Percentiles rank a stretch among this genome's conserved stretches.
Conservation (phyloP, 1,140 invertebrate species). For the Psilanteris sp. region DNA sequence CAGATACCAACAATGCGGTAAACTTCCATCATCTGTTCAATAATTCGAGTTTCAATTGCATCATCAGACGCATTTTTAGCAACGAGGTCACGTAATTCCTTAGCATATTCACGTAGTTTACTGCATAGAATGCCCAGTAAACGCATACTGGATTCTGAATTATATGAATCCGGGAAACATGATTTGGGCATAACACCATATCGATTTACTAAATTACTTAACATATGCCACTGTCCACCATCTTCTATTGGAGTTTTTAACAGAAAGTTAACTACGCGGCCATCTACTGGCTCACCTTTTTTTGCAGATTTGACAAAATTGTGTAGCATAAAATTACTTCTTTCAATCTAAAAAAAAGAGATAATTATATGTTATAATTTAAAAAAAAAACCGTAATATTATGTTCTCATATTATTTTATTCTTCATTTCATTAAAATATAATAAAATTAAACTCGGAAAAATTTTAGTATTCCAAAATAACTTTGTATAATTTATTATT, state of each 20-base stretch:
- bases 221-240: slow-evolving; percentile 96
- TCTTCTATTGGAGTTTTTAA: slow-evolving; percentile 89
- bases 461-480: too few species aligned
- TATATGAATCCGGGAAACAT: slow-evolving; percentile 91
- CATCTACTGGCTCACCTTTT: slow-evolving; percentile 87
- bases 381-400: too few species aligned
- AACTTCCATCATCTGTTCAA: slow-evolving; percentile 87
- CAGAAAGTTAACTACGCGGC: slow-evolving; percentile 88
- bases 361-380: too few species aligned
- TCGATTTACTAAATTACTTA: slow-evolving; percentile 91
- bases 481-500: too few species aligned
- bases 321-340: slow-evolving; percentile 91
- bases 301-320: slow-evolving; percentile 88
- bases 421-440: too few species aligned
- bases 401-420: too few species aligned
- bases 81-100: slow-evolving; percentile 84
- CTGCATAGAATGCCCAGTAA: slow-evolving; percentile 90
- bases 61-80: slow-evolving; percentile 80
- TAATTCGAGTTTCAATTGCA: slow-evolving; percentile 81
- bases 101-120: slow-evolving; percentile 92
- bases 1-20: slow-evolving; percentile 91
- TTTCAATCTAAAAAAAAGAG: slow-evolving; percentile 87
- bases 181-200: slow-evolving; percentile 93
- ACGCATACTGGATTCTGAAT: slow-evolving; percentile 85
- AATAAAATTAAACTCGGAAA: too few species aligned